Conservation (phyloP, 2,797 vertebrate species). For the Trematomus bernacchii region DNA sequence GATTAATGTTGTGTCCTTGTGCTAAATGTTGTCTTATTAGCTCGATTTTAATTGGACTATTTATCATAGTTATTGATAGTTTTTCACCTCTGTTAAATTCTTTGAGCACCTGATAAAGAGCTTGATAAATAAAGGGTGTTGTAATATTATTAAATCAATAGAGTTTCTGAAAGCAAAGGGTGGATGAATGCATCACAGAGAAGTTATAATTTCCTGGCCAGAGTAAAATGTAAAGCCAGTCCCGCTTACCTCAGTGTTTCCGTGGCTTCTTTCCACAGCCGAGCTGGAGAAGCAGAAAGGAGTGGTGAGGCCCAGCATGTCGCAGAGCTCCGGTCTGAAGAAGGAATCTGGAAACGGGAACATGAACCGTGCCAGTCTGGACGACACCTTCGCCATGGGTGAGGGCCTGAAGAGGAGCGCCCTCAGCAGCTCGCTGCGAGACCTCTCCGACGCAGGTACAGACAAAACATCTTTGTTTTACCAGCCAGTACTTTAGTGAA, state of each 20-base stretch:
- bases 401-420: constrained; percentile 97
- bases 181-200: constrained; percentile 17
- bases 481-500: constrained; percentile 10
- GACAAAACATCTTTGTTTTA: constrained; percentile 30
- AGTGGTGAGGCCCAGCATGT: constrained; percentile 94
- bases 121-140: too few species aligned
- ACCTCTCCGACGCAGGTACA: constrained; percentile 97
- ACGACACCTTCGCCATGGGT: constrained; percentile 94
- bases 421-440: constrained; percentile 96
- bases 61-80: too few species aligned
- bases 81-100: too few species aligned
- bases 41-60: too few species aligned
- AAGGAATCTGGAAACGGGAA: constrained; percentile 93
- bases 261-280: constrained; percentile 81
- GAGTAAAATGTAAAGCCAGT: constrained; percentile 30
- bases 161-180: constrained; percentile 11
- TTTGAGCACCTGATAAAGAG: too few species aligned
- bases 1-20: too few species aligned
- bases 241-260: constrained; percentile 52
- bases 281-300: constrained; percentile 99
- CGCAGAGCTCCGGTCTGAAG: constrained; percentile 96
- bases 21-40: too few species aligned
- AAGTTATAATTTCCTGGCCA: constrained; percentile 5
- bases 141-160: background rate
- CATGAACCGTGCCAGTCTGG: constrained; percentile 94